A percentile compares a stretch with the other conserved stretches of the same genome.
Conservation (phyloP, 2,113 vertebrate genomes). For the Cyphomyrus discorhynchus region DNA sequence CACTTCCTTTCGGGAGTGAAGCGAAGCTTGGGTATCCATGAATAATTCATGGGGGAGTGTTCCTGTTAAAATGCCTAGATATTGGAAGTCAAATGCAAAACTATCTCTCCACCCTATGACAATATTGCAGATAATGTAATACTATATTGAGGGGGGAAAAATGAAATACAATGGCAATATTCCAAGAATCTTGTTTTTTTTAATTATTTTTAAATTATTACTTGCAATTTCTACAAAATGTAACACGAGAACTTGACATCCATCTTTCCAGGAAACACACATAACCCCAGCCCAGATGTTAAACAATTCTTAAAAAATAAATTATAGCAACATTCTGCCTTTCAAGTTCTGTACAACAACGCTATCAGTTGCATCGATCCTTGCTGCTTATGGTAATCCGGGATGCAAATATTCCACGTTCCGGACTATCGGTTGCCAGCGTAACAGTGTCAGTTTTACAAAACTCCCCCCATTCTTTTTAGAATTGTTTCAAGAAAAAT, state of each 20-base stretch:
- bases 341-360: not conserved
- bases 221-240: not conserved
- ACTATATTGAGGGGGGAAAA: conserved; percentile 48
- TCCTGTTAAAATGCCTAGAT: conserved; percentile 95
- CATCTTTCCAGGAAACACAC: not conserved
- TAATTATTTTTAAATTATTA: conserved; percentile 9
- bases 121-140: conserved; percentile 71
- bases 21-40: conserved; percentile 94
- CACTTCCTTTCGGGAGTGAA: conserved; percentile 93
- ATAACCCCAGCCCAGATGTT: not conserved
- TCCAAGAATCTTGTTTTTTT: conserved; percentile 21
- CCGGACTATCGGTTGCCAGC: conserved; percentile 12
- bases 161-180: conserved; percentile 51
- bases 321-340: not conserved
- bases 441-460: conserved; percentile 35
- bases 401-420: conserved; percentile 14
- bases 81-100: conserved; percentile 95
- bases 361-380: not conserved
- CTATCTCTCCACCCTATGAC: conserved; percentile 92
- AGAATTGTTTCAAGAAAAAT: not conserved
- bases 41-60: conserved; percentile 97
- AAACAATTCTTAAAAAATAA: not conserved
- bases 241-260: not conserved
- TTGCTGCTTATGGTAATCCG: not conserved
- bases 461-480: conserved; percentile 47